phyloP scores from a whole-genome alignment of 2,797 vertebrate genomes.

The Gymnoscopelus microlampas region DNA sequence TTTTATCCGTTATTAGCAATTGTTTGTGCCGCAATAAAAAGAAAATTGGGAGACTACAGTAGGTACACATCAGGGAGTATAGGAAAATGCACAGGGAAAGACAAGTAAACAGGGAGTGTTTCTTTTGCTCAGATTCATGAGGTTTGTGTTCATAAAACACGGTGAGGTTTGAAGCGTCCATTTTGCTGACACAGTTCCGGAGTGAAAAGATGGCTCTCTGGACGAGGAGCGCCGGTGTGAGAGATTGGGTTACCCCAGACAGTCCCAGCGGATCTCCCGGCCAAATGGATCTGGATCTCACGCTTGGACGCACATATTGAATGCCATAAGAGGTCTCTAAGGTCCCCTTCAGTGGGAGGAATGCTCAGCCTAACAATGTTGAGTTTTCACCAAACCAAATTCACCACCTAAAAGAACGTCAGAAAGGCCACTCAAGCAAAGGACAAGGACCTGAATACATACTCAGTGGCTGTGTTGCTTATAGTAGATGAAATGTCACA shows the following conservation, averaged over 20 bases:
- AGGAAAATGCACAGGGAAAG: conserved; percentile 16
- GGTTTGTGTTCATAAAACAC: conserved; percentile 29
- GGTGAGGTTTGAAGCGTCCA: conserved; percentile 60
- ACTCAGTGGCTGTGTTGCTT: conserved; percentile 46
- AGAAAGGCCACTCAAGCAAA: conserved; percentile 60
- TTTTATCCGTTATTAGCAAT: conserved; percentile 1
- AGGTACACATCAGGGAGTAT: not conserved
- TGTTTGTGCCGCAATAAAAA: not conserved
- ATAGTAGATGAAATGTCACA: conserved; percentile 36
- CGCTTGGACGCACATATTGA: conserved; percentile 82
- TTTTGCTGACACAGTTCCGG: conserved; percentile 77
- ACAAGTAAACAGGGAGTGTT: conserved; percentile 18
- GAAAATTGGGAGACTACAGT: not conserved
- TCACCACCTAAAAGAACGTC: conserved; percentile 72
- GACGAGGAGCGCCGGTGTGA: conserved; percentile 74
- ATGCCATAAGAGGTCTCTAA: conserved; percentile 82
- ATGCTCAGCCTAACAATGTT: conserved; percentile 78
- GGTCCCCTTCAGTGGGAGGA: conserved; percentile 78
- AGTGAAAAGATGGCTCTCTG: conserved; percentile 77
- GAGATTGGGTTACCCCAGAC: conserved; percentile 84
- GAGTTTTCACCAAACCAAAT: conserved; percentile 80
- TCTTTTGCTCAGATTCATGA: conserved; percentile 31
- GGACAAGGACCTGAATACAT: conserved; percentile 53
- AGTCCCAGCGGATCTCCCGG: conserved; percentile 75
- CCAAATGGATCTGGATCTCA: conserved; percentile 84